A percentile compares a stretch with the other conserved stretches of the same genome.
Evolutionary conservation across 2,797 vertebrate genomes (phyloP).

Genomic region (Sebastes taczanowskii): DNA sequence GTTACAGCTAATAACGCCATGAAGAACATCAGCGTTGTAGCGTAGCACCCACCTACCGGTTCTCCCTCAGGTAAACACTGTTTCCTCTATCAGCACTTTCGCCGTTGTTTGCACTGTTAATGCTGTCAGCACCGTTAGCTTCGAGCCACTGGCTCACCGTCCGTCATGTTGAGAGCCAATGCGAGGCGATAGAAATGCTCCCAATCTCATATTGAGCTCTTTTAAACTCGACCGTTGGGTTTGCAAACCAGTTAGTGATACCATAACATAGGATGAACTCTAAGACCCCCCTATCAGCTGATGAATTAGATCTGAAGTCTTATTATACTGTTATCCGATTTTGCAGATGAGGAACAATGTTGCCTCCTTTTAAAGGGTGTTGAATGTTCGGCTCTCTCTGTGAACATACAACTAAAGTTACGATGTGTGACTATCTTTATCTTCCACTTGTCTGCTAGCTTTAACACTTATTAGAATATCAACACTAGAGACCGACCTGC

Average conservation of each 20-base stretch:
- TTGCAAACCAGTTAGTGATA: not conserved
- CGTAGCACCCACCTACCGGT: too few relatives aligned
- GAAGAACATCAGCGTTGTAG: accelerated
- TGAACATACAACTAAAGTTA: not conserved
- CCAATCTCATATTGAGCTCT: too few relatives aligned
- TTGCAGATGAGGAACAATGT: not conserved
- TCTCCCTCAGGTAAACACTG: too few relatives aligned
- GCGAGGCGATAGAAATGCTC: too few relatives aligned
- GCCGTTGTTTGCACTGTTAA: too few relatives aligned
- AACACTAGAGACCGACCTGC: not conserved
- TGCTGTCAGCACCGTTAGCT: too few relatives aligned
- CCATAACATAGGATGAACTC: not conserved
- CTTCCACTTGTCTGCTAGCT: not conserved
- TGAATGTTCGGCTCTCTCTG: not conserved
- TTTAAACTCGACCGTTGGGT: accelerated
- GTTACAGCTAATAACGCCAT: too few relatives aligned
- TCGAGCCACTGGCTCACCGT: too few relatives aligned
- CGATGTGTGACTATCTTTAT: not conserved
- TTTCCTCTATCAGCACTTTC: too few relatives aligned
- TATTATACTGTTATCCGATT: too few relatives aligned
- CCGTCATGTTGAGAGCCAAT: accelerated
- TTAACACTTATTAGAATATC: not conserved
- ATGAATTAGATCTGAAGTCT: not conserved
- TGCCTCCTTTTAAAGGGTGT: not conserved
- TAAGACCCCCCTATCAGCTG: not conserved